Base-by-base conservation (phyloP, 2,888 invertebrate species). In the Dioctria rufipes region DNA sequence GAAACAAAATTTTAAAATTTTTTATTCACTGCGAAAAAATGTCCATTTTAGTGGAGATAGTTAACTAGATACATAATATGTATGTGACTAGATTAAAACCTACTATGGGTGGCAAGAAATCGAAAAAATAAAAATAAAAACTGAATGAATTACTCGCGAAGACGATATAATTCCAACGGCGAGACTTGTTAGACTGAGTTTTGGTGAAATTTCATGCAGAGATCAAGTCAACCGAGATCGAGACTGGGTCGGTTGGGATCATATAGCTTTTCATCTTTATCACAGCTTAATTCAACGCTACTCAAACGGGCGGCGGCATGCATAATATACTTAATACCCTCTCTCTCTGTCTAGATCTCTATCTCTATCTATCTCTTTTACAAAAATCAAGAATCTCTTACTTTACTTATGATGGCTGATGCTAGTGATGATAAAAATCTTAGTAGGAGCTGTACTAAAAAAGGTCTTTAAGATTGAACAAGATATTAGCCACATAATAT, bases 131-230 rank as follows among this genome's bases (percentile, higher is more conserved):
- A 73, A 25, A 25, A 25, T 1, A 25, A 25, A 0, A 63, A 63
- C 40, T 63, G 25, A 63, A 77, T 13, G 37, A 49, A 61, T 11
- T 77, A 63, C 54, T 77, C 46, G 39, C 77, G 77, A n/a, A 77
- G 49, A 79, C 82, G 82, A 80, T 81, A 81, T 81, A 79, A 82
- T 77, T 79, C 78, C 81, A 81, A 79, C 82, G 82, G 71, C 82
- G 80, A 80, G 80, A 80, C 81, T 77, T 81, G 73, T 61, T 71
- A 75, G 80, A 82, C 82, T 82, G 79, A 82, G 75, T 82, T 82
- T 75, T 77, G 77, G 77, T 39, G 46, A 63, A 77, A 77, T 63
- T 77, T 63, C 49, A 13, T 40, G 63, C 40, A 40, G 39, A 77
- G 77, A 77, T 77, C 77, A 77, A 49, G 77, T 63, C 46, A 42